A percentile compares a stretch with the other conserved stretches of the same genome.
Conservation (phyloP, 1,140 invertebrate genomes). For the Brachionus calyciflorus region DNA sequence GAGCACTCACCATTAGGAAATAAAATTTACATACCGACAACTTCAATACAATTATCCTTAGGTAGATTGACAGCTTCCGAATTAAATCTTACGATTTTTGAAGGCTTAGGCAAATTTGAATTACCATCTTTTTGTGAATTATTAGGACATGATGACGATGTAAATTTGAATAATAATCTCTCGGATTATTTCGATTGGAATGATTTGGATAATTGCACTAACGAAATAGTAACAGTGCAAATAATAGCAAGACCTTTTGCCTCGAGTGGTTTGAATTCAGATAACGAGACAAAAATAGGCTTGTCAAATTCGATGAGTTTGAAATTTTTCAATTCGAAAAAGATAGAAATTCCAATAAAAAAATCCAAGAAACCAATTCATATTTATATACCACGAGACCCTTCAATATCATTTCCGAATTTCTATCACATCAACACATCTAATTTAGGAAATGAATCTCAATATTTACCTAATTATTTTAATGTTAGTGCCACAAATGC, state of each 20-base stretch:
- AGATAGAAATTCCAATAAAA: conserved; percentile 30
- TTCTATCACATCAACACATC: conserved; percentile 7
- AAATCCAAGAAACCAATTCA: background rate
- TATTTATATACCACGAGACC: conserved; percentile 32
- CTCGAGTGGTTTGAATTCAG: conserved; percentile 20
- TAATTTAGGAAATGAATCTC: background rate
- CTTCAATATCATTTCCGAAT: background rate
- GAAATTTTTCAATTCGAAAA: conserved; percentile 18
- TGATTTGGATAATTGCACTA: conserved; percentile 18
- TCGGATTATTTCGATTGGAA: background rate
- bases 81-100: background rate
- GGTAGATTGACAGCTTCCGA: background rate
- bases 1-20: conserved; percentile 3
- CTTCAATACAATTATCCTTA: background rate
- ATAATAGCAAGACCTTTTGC: background rate
- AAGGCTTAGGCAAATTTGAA: conserved; percentile 13
- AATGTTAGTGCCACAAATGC: conserved; percentile 18
- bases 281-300: conserved; percentile 37
- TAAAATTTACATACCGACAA: background rate
- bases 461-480: conserved; percentile 15
- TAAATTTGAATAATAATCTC: background rate
- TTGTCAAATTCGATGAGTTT: conserved; percentile 33
- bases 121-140: conserved; percentile 13
- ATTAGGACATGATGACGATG: background rate
- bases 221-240: background rate